Percentiles rank a stretch among this genome's conserved stretches.
Conservation (phyloP, 2,888 invertebrate species). For the Pheosia gnoma region DNA sequence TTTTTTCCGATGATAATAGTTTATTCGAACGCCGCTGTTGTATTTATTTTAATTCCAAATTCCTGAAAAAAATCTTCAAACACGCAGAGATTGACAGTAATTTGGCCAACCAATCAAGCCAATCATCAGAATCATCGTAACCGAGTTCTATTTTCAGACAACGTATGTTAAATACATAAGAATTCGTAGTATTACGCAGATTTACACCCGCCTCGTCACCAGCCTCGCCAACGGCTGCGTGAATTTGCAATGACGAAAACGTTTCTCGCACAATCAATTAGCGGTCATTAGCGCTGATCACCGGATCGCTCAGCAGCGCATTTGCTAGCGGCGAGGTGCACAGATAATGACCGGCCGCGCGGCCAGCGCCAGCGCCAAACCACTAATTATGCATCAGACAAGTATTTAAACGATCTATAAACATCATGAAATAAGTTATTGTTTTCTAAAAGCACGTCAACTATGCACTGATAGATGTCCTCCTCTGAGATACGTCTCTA, state of each 20-base stretch:
- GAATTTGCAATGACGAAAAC: not conserved
- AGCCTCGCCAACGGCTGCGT: not conserved
- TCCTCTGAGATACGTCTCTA: not conserved
- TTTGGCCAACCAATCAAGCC: not conserved
- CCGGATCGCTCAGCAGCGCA: conserved; percentile 9
- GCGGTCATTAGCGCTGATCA: conserved; percentile 24
- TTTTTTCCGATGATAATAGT: too few relatives aligned
- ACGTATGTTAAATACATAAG: not conserved
- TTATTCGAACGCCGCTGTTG: too few relatives aligned
- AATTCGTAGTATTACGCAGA: not conserved
- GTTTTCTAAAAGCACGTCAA: conserved; percentile 12
- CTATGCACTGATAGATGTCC: conserved; percentile 17
- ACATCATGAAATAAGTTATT: conserved; percentile 26
- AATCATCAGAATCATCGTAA: not conserved
- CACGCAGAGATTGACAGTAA: too few relatives aligned
- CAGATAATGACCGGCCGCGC: conserved; percentile 12
- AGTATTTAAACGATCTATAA: conserved; percentile 24
- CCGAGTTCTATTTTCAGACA: not conserved
- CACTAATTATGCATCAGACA: conserved; percentile 13
- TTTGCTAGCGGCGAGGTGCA: conserved; percentile 17
- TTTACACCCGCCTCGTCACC: not conserved
- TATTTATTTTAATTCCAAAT: too few relatives aligned
- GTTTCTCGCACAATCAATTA: conserved; percentile 17
- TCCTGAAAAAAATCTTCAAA: too few relatives aligned
- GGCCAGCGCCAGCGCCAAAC: not conserved